Conservation (phyloP, 2,113 vertebrate genomes). For the Hystrix cristata region DNA sequence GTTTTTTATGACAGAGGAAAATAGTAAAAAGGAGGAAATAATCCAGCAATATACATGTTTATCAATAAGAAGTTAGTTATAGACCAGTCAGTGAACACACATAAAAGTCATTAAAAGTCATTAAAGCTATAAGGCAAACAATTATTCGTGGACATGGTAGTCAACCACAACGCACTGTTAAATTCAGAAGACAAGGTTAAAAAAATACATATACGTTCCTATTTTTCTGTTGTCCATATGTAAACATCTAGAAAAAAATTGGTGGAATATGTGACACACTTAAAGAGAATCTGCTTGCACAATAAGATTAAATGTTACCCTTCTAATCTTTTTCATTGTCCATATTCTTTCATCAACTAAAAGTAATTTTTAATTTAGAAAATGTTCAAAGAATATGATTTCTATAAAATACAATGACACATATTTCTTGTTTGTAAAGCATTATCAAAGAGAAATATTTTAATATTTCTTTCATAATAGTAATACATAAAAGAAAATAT, state of each 20-base stretch:
- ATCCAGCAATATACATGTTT: not conserved
- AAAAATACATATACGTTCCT: not conserved
- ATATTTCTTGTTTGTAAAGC: conserved; percentile 20
- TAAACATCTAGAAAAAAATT: not conserved
- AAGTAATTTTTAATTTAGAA: conserved; percentile 26
- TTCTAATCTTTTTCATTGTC: not conserved
- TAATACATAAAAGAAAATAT: not conserved
- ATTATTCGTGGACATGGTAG: not conserved
- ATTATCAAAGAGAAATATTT: conserved; percentile 2
- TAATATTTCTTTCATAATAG: not conserved
- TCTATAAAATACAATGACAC: conserved; percentile 40
- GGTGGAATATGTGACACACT: not conserved
- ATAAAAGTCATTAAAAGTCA: not conserved
- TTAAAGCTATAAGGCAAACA: conserved; percentile 2
- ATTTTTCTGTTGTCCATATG: not conserved
- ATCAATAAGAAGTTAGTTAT: conserved; percentile 5
- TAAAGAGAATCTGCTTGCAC: not conserved
- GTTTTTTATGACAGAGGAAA: not conserved
- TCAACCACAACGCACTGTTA: not conserved
- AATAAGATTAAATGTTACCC: not conserved
- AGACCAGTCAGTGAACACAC: not conserved
- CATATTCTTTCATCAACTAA: not conserved
- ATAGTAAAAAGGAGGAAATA: not conserved
- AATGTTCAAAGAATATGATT: not conserved
- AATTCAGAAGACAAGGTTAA: conserved; percentile 5